Conservation (phyloP, 2,888 invertebrate species). For the Psococerastis gibbosa region DNA sequence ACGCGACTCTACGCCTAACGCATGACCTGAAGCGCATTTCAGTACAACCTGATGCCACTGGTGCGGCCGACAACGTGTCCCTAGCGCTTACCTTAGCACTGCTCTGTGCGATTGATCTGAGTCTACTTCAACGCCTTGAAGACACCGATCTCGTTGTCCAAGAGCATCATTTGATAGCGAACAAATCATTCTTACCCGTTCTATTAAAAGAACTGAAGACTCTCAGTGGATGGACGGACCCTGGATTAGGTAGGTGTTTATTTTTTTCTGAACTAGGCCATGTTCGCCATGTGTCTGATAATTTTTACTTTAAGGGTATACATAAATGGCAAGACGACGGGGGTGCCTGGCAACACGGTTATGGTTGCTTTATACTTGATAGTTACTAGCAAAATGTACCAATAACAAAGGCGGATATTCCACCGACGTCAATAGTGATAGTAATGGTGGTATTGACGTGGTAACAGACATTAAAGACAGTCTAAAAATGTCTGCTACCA, state of each 20-base stretch:
- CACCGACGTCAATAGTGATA: too few species aligned
- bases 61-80: constrained; percentile 59
- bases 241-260: constrained; percentile 24
- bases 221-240: constrained; percentile 26
- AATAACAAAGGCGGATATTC: too few species aligned
- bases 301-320: too few species aligned
- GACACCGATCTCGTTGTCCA: constrained; percentile 51
- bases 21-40: constrained; percentile 22
- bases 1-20: constrained; percentile 32
- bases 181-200: constrained; percentile 34
- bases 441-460: too few species aligned
- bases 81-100: constrained; percentile 65
- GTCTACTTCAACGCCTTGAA: constrained; percentile 50
- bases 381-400: too few species aligned
- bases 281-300: too few species aligned
- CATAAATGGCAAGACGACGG: too few species aligned
- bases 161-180: constrained; percentile 43
- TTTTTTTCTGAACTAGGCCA: too few species aligned
- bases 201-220: constrained; percentile 33
- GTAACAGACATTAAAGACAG: too few species aligned
- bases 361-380: too few species aligned
- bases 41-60: constrained; percentile 34
- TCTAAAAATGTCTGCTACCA: too few species aligned
- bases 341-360: too few species aligned
- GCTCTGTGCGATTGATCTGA: constrained; percentile 65